phyloP scores from a whole-genome alignment of 2,797 vertebrate genomes.

The Babyrousa celebensis region DNA sequence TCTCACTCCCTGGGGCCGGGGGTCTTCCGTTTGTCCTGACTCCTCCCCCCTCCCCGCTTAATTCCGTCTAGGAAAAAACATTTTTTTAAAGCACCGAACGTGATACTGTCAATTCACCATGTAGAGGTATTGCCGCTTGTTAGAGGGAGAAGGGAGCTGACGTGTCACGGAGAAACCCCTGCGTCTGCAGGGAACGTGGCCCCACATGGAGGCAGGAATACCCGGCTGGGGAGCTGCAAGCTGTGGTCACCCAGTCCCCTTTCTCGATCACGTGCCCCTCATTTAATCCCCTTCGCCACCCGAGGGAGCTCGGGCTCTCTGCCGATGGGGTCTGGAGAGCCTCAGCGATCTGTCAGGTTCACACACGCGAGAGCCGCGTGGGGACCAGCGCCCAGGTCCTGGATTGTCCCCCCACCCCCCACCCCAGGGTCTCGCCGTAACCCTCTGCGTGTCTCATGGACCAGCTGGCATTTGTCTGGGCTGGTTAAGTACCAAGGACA shows the following conservation, averaged over 20 bases:
- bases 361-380: background rate
- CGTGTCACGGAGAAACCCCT: background rate
- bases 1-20: background rate
- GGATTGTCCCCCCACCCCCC: no score
- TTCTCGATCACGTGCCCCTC: background rate
- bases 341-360: no score
- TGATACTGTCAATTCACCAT: background rate
- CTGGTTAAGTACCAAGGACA: background rate
- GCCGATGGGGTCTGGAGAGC: background rate
- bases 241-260: no score
- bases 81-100: background rate
- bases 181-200: background rate
- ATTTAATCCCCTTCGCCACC: background rate
- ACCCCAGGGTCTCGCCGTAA: no score
- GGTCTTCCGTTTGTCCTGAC: background rate
- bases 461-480: background rate
- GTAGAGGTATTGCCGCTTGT: background rate
- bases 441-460: fast-evolving
- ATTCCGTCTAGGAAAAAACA: background rate
- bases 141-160: background rate
- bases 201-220: background rate
- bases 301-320: background rate
- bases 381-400: fast-evolving
- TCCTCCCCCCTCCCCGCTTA: background rate
- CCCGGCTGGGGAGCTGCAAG: fast-evolving